A percentile compares a stretch with the other conserved stretches of the same genome.
These are phyloP conservation scores for Fragum fragum DNA, from an alignment of 2,888 invertebrate species.

Conservation along the genomic window DNA sequence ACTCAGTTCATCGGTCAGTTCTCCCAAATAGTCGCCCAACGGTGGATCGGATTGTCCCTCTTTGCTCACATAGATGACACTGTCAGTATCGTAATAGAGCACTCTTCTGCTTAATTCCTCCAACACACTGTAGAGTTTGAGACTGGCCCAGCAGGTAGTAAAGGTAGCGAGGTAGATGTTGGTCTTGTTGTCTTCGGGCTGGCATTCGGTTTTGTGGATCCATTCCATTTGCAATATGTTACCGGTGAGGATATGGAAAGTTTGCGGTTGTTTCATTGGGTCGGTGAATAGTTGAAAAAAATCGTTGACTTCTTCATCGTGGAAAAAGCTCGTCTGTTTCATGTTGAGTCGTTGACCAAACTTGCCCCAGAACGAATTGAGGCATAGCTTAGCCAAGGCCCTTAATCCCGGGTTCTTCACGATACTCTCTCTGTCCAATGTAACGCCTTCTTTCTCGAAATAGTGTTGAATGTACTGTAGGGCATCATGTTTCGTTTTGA, in stretches of 20 bases:
- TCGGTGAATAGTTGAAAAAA: constrained; percentile 49
- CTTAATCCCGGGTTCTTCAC: constrained; percentile 48
- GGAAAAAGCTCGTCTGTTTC: constrained; percentile 40
- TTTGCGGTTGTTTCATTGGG: constrained; percentile 34
- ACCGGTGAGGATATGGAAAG: constrained; percentile 40
- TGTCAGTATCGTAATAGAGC: constrained; percentile 76
- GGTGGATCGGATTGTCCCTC: constrained; percentile 61
- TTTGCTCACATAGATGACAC: constrained; percentile 77
- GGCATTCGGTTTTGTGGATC: constrained; percentile 45
- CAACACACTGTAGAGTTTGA: constrained; percentile 54
- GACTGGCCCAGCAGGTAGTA: constrained; percentile 55
- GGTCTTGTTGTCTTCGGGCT: constrained; percentile 43
- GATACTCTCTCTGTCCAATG: constrained; percentile 40
- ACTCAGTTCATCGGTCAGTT: constrained; percentile 84
- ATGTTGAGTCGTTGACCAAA: constrained; percentile 49
- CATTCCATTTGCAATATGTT: constrained; percentile 52
- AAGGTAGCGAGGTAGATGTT: constrained; percentile 54
- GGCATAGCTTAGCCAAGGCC: constrained; percentile 43
- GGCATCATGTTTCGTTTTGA: constrained; percentile 38
- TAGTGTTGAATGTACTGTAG: constrained; percentile 35
- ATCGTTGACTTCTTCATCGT: constrained; percentile 35
- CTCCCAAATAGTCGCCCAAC: constrained; percentile 79
- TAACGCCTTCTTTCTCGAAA: constrained; percentile 39
- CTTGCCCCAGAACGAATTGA: constrained; percentile 57
- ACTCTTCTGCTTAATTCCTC: constrained; percentile 38